Evolutionary conservation across 2,888 invertebrate genomes (phyloP), one percentile per base, ranked within the genome.

Genomic region (Leptopilina drosophilae): DNA sequence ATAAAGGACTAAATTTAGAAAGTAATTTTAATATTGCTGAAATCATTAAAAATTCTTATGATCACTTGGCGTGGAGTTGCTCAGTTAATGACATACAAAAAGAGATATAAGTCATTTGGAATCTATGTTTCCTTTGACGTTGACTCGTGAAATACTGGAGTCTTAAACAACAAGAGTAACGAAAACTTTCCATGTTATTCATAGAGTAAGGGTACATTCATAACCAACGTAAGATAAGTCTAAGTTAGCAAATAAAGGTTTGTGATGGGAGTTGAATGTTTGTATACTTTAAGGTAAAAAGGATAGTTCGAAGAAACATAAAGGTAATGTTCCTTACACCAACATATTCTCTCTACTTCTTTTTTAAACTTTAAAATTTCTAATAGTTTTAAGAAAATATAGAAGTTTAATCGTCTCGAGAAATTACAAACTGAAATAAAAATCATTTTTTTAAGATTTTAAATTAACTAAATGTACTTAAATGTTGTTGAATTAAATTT

Each of bases 151-250:
- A 73, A 73, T 73, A 14, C 15, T 5, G 64, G 78, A 78, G 78
- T 75, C 64, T 66, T 64, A 49, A 65, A 14, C n/a, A 77, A 77
- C 77, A 77, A 82, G 62, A 59, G 65, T 77, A 82, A 81, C 78
- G 66, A 77, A 85, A 87, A 87, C 85, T 87, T 85, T 14, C 78
- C 78, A 82, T 82, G 84, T 86, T 86, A 86, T 85, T 86, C 83
- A 84, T 84, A 84, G 83, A 84, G 85, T 83, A 85, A 84, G 83
- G 82, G 83, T 82, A 81, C 78, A 76, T 56, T 78, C 73, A n/a
- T 66, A 76, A 46, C 15, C 59, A 82, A 80, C 81, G 75, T 77
- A 78, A 76, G 80, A 80, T 78, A 81, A 81, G 81, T 81, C 81
- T 81, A 80, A 77, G 81, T 77, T 62, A 65, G 80, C 66, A 79